phyloP scores from a whole-genome alignment of 2,113 vertebrate genomes.

The Xiphophorus hellerii region DNA sequence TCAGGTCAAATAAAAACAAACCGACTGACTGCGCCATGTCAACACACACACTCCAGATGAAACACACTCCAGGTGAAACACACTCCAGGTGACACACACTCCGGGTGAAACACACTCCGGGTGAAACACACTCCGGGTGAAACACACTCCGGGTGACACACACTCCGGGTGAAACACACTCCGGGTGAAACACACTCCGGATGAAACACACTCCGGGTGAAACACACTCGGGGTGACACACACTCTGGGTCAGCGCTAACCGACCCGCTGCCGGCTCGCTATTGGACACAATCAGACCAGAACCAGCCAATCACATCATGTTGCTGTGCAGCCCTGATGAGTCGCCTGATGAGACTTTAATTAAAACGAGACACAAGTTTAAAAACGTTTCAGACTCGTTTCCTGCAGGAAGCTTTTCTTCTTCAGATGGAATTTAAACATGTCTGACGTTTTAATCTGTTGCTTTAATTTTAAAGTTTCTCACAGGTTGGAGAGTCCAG shows the following conservation, averaged over 20 bases:
- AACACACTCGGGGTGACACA: no score
- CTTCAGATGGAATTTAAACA: background rate
- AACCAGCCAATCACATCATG: constrained; percentile 21
- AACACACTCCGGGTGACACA: no score
- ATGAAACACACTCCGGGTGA: no score
- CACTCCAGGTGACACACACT: background rate
- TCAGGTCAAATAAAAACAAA: constrained; percentile 66
- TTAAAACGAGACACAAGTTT: background rate
- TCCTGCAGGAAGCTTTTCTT: background rate
- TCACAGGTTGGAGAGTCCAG: no score
- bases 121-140: background rate
- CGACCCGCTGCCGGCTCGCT: background rate
- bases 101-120: constrained; percentile 7
- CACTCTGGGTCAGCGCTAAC: background rate
- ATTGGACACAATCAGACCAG: background rate
- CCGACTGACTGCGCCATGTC: constrained; percentile 37
- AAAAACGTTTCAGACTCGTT: background rate
- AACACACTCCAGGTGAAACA: constrained; percentile 7
- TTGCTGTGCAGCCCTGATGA: background rate
- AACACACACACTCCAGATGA: constrained; percentile 24
- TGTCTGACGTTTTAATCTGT: no score
- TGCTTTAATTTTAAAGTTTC: no score
- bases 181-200: no score
- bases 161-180: no score
- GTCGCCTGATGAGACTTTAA: background rate